phyloP scores from a whole-genome alignment of 2,113 vertebrate genomes.

The Odocoileus virginianus region DNA sequence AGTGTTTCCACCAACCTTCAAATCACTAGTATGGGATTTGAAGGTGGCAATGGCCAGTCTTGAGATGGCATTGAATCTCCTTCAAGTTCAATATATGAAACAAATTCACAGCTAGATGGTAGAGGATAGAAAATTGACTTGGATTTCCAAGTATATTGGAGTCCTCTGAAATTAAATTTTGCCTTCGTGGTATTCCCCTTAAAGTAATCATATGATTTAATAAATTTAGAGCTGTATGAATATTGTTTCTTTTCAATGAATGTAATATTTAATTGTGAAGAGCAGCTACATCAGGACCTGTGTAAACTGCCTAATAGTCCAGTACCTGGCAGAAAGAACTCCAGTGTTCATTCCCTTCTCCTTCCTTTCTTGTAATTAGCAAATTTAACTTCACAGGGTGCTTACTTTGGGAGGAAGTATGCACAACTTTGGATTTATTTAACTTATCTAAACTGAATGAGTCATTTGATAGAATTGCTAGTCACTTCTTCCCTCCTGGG shows the following conservation, averaged over 20 bases:
- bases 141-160: constrained; percentile 19
- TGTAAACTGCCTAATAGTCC: constrained; percentile 9
- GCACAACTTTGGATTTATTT: constrained; percentile 47
- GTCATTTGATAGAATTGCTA: constrained; percentile 59
- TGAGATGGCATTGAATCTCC: neutral
- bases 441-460: constrained; percentile 45
- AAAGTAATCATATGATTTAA: neutral
- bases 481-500: constrained; percentile 23
- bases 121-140: constrained; percentile 24
- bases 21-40: neutral
- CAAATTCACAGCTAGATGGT: neutral
- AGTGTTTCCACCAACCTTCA: neutral
- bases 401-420: constrained; percentile 43
- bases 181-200: neutral
- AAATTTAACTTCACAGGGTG: constrained; percentile 28
- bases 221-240: constrained; percentile 3
- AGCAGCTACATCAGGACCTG: neutral
- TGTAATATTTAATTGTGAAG: constrained; percentile 16
- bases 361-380: constrained; percentile 20
- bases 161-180: constrained; percentile 31
- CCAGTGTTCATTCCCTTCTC: neutral
- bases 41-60: neutral
- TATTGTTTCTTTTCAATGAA: constrained; percentile 8
- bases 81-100: neutral
- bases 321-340: constrained; percentile 21